phyloP scores from a whole-genome alignment of 1,140 invertebrate species.

The Ctenoplectra terminalis region DNA sequence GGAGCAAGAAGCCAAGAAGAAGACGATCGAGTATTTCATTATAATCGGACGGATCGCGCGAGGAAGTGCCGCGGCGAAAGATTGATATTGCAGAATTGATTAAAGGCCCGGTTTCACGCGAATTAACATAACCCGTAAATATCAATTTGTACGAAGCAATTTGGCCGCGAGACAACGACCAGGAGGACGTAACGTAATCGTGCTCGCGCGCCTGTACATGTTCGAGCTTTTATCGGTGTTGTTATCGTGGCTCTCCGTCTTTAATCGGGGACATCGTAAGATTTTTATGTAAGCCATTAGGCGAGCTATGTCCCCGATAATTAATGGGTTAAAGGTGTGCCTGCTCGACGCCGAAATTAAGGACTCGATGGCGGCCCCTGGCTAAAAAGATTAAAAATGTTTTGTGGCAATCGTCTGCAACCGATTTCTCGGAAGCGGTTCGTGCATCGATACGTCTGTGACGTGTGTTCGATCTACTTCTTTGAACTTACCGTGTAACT shows the following conservation, averaged over 20 bases:
- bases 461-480: background rate
- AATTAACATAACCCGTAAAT: slow-evolving; percentile 51
- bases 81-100: slow-evolving; percentile 39
- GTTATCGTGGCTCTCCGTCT: slow-evolving; percentile 24
- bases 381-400: slow-evolving; percentile 27
- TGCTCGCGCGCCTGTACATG: background rate
- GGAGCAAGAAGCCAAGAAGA: background rate
- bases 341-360: slow-evolving; percentile 31
- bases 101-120: slow-evolving; percentile 27
- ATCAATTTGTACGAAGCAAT: slow-evolving; percentile 44
- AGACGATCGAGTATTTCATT: slow-evolving; percentile 9
- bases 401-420: background rate
- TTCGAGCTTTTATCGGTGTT: background rate
- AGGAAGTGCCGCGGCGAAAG: slow-evolving; percentile 30
- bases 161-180: slow-evolving; percentile 2
- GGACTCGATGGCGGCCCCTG: background rate
- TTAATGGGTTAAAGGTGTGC: slow-evolving; percentile 44
- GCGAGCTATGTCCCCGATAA: slow-evolving; percentile 35
- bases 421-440: background rate
- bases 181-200: background rate
- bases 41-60: slow-evolving; percentile 14
- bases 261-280: slow-evolving; percentile 31
- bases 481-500: too few species aligned
- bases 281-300: slow-evolving; percentile 49
- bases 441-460: background rate